These are phyloP conservation scores for Paedocypris sp. DNA, from an alignment of 2,113 vertebrate genomes.

Conservation along the genomic window DNA sequence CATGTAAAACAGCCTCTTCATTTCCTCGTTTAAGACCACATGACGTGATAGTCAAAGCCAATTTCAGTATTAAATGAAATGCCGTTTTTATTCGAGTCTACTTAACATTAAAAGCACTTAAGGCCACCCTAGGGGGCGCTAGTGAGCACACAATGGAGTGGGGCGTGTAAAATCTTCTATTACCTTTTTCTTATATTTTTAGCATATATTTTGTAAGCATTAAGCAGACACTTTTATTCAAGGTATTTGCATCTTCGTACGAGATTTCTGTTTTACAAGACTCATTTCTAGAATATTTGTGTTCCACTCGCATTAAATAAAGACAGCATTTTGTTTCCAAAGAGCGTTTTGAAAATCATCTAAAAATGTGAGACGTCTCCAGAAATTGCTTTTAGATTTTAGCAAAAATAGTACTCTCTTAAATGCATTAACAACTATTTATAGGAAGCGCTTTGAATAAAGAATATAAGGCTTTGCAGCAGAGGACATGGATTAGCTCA, in stretches of 20 bases:
- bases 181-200: too few relatives aligned
- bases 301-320: not conserved
- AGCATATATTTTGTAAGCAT: too few relatives aligned
- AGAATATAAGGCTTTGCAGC: conserved; percentile 15
- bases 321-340: not conserved
- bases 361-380: not conserved
- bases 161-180: too few relatives aligned
- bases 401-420: conserved; percentile 5
- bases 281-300: not conserved
- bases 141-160: too few relatives aligned
- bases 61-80: too few relatives aligned
- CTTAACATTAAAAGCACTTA: too few relatives aligned
- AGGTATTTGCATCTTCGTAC: not conserved
- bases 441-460: conserved; percentile 24
- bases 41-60: too few relatives aligned
- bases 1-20: too few relatives aligned
- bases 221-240: too few relatives aligned
- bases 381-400: conserved; percentile 3
- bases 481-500: conserved; percentile 22
- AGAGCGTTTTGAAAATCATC: not conserved
- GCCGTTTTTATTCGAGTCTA: too few relatives aligned
- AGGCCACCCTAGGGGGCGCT: too few relatives aligned
- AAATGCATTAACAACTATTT: conserved; percentile 25
- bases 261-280: conserved; percentile 18
- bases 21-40: too few relatives aligned